Evolutionary conservation across 2,113 vertebrate species (phyloP).

Genomic region (Sphyrna mokarran): DNA sequence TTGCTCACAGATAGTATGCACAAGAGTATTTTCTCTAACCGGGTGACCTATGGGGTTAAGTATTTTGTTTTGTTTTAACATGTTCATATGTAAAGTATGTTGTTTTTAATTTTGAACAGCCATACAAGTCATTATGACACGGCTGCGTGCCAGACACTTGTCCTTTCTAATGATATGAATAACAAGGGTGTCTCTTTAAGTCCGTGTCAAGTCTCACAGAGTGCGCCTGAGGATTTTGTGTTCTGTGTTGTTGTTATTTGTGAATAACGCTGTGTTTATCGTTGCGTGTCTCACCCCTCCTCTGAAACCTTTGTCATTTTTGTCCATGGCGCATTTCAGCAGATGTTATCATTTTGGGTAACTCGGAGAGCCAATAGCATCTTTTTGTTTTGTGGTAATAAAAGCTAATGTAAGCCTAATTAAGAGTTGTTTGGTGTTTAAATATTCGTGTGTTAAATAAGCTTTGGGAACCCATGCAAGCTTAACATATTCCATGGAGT

Average conservation of each 20-base stretch:
- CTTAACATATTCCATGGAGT: neutral
- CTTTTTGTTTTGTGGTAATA: neutral
- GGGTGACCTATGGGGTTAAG: neutral
- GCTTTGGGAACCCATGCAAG: neutral
- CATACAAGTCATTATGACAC: neutral
- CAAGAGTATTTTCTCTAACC: too few relatives aligned
- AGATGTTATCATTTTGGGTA: neutral
- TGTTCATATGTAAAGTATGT: neutral
- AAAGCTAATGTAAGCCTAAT: neutral
- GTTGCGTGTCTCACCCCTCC: neutral
- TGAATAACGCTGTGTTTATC: neutral
- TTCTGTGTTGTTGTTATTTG: neutral
- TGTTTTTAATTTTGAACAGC: neutral
- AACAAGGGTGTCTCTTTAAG: neutral
- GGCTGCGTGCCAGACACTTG: neutral
- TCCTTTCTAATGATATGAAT: neutral
- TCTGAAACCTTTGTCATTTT: neutral
- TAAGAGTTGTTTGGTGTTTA: neutral
- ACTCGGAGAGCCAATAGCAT: neutral
- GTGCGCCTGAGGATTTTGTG: neutral
- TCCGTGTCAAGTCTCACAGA: neutral
- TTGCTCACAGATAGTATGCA: neutral
- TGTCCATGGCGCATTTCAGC: neutral
- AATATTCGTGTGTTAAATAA: neutral
- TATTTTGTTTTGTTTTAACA: neutral